Conservation (phyloP, 2,888 invertebrate genomes). For the Stenotaenia linearis region DNA sequence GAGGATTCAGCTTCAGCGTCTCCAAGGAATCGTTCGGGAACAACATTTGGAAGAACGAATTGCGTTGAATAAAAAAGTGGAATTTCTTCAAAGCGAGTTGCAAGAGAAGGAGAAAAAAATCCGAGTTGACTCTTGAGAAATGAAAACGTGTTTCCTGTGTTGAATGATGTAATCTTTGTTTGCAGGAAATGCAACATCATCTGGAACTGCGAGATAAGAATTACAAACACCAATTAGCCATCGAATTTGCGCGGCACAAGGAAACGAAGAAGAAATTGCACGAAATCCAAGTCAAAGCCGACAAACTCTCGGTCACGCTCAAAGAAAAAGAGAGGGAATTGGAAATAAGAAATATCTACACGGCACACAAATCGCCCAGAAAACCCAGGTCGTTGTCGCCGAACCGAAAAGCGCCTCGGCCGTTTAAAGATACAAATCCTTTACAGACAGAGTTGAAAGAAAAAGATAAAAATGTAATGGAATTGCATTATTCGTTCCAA, state of each 20-base stretch:
- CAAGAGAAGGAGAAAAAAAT: constrained; percentile 20
- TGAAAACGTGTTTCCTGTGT: not conserved
- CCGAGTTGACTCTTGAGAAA: not conserved
- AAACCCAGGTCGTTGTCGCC: not conserved
- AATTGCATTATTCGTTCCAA: too few species aligned
- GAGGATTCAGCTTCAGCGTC: constrained; percentile 10
- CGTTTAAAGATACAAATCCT: not conserved
- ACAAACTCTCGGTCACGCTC: not conserved
- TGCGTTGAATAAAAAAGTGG: constrained; percentile 17
- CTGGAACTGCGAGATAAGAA: constrained; percentile 27
- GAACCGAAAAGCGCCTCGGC: not conserved
- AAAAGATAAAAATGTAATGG: not conserved
- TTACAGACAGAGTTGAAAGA: not conserved
- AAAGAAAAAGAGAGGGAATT: constrained; percentile 31
- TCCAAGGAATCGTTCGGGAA: constrained; percentile 18
- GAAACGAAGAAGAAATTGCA: constrained; percentile 24
- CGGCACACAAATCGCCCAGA: not conserved
- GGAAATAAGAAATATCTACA: constrained; percentile 28
- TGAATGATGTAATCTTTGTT: constrained; percentile 29
- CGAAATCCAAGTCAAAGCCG: not conserved
- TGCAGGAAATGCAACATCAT: constrained; percentile 26
- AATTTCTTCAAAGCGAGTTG: constrained; percentile 18
- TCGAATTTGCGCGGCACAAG: constrained; percentile 31
- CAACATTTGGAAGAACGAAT: constrained; percentile 17
- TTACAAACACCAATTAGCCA: constrained; percentile 31